phyloP scores from a whole-genome alignment of 2,888 invertebrate species.

The Caenorhabditis wallacei region DNA sequence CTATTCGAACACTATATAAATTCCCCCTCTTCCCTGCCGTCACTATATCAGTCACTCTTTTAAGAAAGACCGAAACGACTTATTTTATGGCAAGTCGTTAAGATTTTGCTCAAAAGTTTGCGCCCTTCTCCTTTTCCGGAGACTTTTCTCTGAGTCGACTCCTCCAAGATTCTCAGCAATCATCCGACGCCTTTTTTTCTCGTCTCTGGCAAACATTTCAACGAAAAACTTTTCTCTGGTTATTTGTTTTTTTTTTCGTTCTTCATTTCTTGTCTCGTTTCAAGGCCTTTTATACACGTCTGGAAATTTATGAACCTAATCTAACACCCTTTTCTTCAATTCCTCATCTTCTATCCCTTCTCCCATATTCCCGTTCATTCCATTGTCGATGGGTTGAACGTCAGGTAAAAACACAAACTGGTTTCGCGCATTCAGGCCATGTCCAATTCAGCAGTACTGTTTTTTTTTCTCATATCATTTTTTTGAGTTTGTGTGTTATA shows the following conservation, averaged over 20 bases:
- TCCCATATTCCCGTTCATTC: constrained; percentile 6
- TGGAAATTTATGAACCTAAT: constrained; percentile 47
- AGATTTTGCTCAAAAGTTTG: constrained; percentile 59
- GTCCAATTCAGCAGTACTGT: constrained; percentile 6
- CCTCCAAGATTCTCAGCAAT: constrained; percentile 56
- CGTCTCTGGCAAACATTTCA: constrained; percentile 32
- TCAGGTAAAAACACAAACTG: constrained; percentile 30
- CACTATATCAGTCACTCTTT: constrained; percentile 47
- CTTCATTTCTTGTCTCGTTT: background rate
- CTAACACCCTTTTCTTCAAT: constrained; percentile 23
- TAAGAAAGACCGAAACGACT: constrained; percentile 48
- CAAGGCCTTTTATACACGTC: no score
- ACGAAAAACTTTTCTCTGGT: background rate
- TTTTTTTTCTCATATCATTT: constrained; percentile 27
- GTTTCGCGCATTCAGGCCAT: constrained; percentile 32
- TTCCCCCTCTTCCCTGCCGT: background rate
- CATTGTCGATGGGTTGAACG: constrained; percentile 25
- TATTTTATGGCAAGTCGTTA: constrained; percentile 58
- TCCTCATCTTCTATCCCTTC: constrained; percentile 2
- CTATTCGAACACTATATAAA: constrained; percentile 30
- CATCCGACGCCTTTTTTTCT: constrained; percentile 29
- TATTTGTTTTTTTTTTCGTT: constrained; percentile 22
- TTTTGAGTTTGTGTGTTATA: constrained; percentile 29
- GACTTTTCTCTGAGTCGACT: constrained; percentile 43
- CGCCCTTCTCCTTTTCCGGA: constrained; percentile 49